phyloP scores from a whole-genome alignment of 2,797 vertebrate species.

The Acanthis flammea region DNA sequence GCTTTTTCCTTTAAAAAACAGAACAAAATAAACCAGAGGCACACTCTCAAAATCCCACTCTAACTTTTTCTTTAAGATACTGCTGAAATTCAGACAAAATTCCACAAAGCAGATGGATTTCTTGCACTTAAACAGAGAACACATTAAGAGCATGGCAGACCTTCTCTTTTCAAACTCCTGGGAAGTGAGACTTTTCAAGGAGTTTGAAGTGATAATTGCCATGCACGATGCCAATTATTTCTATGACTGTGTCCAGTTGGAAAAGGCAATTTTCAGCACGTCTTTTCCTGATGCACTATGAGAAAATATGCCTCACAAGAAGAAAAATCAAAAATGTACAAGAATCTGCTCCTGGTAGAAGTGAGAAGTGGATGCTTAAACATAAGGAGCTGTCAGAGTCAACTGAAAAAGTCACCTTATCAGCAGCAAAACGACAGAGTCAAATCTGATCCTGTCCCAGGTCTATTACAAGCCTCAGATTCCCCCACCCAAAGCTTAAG shows the following conservation, averaged over 20 bases:
- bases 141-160: background rate
- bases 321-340: conserved; percentile 2
- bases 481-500: background rate
- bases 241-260: background rate
- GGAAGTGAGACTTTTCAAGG: background rate
- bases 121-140: background rate
- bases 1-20: background rate
- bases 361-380: background rate
- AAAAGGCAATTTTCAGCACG: conserved; percentile 45
- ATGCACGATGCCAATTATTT: background rate
- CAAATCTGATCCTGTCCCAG: background rate
- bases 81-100: background rate
- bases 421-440: background rate
- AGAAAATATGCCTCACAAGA: background rate
- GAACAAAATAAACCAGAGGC: background rate
- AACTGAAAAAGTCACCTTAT: background rate
- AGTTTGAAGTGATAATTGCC: conserved; percentile 11
- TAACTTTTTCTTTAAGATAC: background rate
- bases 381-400: background rate
- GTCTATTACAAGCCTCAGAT: background rate
- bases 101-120: background rate
- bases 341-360: background rate
- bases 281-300: background rate
- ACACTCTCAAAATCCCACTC: background rate
- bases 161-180: background rate